Base-by-base conservation (phyloP, 2,113 vertebrate genomes). In the Sinocyclocheilus anophthalmus region DNA sequence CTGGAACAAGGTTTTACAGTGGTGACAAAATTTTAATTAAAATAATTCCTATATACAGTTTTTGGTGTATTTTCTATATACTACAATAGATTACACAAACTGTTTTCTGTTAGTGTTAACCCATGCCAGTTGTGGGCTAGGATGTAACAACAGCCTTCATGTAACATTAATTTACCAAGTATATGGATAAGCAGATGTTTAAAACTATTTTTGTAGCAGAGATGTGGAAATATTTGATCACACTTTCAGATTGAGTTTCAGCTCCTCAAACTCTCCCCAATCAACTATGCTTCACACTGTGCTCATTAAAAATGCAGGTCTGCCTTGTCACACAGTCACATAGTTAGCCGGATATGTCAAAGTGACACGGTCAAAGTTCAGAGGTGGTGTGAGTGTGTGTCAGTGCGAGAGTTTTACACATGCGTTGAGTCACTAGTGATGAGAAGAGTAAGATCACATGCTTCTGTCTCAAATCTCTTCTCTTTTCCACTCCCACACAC, bases 371-470 rank as follows among this genome's bases (percentile, higher is more conserved):
- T 22, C 10, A 39, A 8, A n/a, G 55, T 20, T 79, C 30, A 59
- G 30, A 79, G 76, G 11, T 61, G 26, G n/a, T 33, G 24, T 48
- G 39, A 55, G 53, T 55, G 53, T 55, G 53, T 55, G 53, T 76
- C 30, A 33, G 6, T 1, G 16, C 53, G 59, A 77, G 59, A 65
- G n/a, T 13, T 9, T 11, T 26, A n/a, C 83, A 48, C 50, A 59
- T 77, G 42, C 42, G 45, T 8, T 76, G 72, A 33, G 63, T 30
- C 26, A 20, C 30, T 18, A 22, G 20, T 42, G 22, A 75, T 61
- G 65, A 73, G 69, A 84, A 59, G 16, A 84, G 50, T 53, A 30
- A 59, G 82, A 84, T 53, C 26, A 73, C 55, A 24, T 39, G 14
- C 30, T 4, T 1, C 10, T 10, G 22, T 65, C 10, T 22, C 14